These are phyloP conservation scores for Leptopilina drosophilae DNA, from an alignment of 2,888 invertebrate species.

Conservation along the genomic window DNA sequence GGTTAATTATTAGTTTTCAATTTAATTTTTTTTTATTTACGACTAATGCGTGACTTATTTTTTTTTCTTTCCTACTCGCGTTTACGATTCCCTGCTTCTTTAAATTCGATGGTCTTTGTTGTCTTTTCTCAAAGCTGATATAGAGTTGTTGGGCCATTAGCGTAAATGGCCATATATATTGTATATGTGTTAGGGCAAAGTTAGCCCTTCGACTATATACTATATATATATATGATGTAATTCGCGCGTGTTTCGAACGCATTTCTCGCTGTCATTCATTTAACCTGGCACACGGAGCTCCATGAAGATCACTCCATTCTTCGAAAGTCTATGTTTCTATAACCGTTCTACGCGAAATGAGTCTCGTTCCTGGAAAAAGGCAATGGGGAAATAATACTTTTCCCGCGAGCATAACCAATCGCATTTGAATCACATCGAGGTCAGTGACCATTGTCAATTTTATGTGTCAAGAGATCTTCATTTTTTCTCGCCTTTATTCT, in stretches of 20 bases:
- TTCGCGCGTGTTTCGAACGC: slow-evolving; percentile 33
- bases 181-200: slow-evolving; percentile 64
- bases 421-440: slow-evolving; percentile 18
- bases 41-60: no score
- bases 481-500: neutral
- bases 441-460: neutral
- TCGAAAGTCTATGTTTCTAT: slow-evolving; percentile 27
- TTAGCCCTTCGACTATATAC: slow-evolving; percentile 59
- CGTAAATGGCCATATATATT: slow-evolving; percentile 69
- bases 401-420: slow-evolving; percentile 13
- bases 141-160: slow-evolving; percentile 66
- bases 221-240: neutral
- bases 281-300: slow-evolving; percentile 24
- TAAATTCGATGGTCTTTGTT: slow-evolving; percentile 13
- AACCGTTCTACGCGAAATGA: slow-evolving; percentile 24
- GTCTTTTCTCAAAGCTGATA: slow-evolving; percentile 63
- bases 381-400: slow-evolving; percentile 22
- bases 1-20: no score
- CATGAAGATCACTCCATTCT: slow-evolving; percentile 33
- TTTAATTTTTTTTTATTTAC: no score
- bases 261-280: slow-evolving; percentile 37
- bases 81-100: slow-evolving; percentile 18
- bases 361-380: slow-evolving; percentile 22
- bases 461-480: neutral
- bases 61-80: no score